These are phyloP conservation scores for Vidua chalybeata DNA, from an alignment of 2,113 vertebrate genomes.

Conservation along the genomic window DNA sequence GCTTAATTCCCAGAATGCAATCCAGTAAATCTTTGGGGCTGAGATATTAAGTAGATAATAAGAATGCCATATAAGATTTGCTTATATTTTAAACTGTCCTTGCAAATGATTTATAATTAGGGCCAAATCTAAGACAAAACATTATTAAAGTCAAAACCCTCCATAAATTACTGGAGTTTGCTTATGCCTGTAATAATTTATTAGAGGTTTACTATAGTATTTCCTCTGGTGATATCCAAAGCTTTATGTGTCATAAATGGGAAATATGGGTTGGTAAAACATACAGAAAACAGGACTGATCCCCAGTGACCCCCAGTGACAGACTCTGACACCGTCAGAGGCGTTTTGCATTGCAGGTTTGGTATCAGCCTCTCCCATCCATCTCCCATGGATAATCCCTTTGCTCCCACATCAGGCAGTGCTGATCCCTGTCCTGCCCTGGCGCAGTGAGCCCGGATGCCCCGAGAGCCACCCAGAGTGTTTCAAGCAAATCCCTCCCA, in stretches of 20 bases:
- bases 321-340: neutral
- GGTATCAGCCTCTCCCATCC: slow-evolving; percentile 25
- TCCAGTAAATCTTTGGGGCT: slow-evolving; percentile 70
- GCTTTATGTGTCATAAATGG: slow-evolving; percentile 53
- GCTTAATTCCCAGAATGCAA: slow-evolving; percentile 75
- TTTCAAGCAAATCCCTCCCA: neutral
- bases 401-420: neutral
- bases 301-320: slow-evolving; percentile 13
- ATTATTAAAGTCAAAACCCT: slow-evolving; percentile 75
- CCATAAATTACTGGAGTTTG: slow-evolving; percentile 67
- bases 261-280: slow-evolving; percentile 32
- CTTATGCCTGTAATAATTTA: slow-evolving; percentile 66
- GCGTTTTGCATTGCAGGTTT: neutral
- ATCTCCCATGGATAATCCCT: slow-evolving; percentile 22
- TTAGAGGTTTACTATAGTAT: slow-evolving; percentile 61
- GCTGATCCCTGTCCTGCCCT: neutral
- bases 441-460: accelerated
- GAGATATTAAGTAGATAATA: slow-evolving; percentile 76
- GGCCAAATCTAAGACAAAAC: slow-evolving; percentile 76
- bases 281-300: neutral
- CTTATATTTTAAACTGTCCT: slow-evolving; percentile 75
- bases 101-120: slow-evolving; percentile 76
- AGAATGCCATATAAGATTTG: slow-evolving; percentile 75
- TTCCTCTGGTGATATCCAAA: slow-evolving; percentile 55
- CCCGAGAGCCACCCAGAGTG: neutral